Evolutionary conservation across 2,113 vertebrate genomes (phyloP), one percentile per base, ranked within the genome.

Genomic region (Clarias batrachus): DNA sequence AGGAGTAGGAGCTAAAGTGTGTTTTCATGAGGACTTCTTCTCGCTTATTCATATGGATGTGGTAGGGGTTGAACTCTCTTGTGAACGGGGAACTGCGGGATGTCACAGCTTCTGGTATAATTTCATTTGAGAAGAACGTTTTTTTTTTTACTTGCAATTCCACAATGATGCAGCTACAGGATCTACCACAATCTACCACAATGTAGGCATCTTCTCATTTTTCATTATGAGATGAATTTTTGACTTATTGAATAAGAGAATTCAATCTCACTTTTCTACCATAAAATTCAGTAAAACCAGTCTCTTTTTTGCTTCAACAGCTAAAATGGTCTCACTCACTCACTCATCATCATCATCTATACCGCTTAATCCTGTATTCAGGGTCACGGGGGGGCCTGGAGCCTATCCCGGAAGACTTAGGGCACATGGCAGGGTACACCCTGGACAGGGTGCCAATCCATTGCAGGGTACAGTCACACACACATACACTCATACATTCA

Each of bases 1-100:
- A 86, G 78, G 85, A 91, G 91, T 85, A 85, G 62, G 88, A 90
- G 66, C 78, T 6, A 48, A 59, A 70, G 84, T 83, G 54, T 85
- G 81, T 77, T 89, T 91, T 89, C 25, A 91, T 84, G 88, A 54
- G 71, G 30, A 73, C 82, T 0, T 30, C 83, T 88, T 65, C 83
- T 89, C 41, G 41, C 33, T 88, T 83, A 89, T 87, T 89, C 74
- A 82, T 80, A 89, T 86, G 60, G 37, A 83, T 65, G 48, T 14
- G 19, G 66, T 37, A 62, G 37, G 41, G 56, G 17, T 63, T 48
- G 48, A 74, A 85, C 65, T 41, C 30, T 78, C 33, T 62, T 56
- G n/a, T 81, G 57, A 87, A 71, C 16, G 2, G 0, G 71, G 48
- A 48, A 48, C 71, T 70, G 3, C 4, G 11, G 41, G 33, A 60